Base-by-base conservation (phyloP, 2,888 invertebrate genomes). In the Caenorhabditis becei region DNA sequence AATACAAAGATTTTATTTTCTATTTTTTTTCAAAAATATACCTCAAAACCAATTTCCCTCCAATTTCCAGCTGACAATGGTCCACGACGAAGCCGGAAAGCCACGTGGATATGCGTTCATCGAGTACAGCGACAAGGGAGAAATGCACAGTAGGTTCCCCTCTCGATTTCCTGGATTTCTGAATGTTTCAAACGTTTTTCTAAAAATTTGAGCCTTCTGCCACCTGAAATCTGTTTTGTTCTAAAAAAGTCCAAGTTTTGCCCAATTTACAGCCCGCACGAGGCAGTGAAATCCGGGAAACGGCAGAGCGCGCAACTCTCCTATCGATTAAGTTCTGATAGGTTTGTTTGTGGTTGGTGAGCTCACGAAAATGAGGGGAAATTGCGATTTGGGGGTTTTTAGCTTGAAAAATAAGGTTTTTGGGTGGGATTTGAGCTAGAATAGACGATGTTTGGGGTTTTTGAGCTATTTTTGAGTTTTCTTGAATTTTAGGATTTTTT, bases 31-130 rank as follows among this genome's bases (percentile, higher is more conserved):
- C n/a, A n/a, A n/a, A n/a, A n/a, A n/a, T n/a, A n/a, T n/a, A n/a
- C n/a, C n/a, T n/a, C n/a, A n/a, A 35, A 24, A 28, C 4, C 10
- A 56, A 32, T 53, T n/a, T 37, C 35, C n/a, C 58, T 11, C 10
- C 7, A n/a, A n/a, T 54, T 87, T 88, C 49, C 77, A 97, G 94
- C 96, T 96, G 92, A 92, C 91, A 86, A 74, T 82, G 82, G 94
- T 95, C 84, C 95, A 94, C 91, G 96, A 96, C 92, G 83, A 85
- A 62, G 82, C 82, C 20, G 91, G 91, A 88, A 99, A 98, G 93
- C 98, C 97, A 11, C 94, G 98, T 87, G 99, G 99, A 83, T 99
- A 98, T 93, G 98, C 98, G 56, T 99, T 99, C 94, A 97, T 99
- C 91, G 99, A 99, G 92, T 99, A 97, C 93, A 97, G 98, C 92